Evolutionary conservation across 2,888 invertebrate genomes (phyloP).

Genomic region (Philereme vetulata): DNA sequence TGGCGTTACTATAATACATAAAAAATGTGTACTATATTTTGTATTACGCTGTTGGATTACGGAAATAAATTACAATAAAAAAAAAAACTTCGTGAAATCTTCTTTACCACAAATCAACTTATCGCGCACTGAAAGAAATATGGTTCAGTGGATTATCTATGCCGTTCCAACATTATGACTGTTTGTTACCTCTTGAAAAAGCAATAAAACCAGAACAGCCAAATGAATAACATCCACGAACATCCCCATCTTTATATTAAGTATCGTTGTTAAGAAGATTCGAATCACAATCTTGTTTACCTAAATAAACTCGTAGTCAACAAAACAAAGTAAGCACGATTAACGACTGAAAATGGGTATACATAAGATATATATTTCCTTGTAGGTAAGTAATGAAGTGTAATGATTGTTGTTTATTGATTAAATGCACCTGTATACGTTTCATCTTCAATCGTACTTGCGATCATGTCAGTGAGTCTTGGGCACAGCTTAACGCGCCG

Average conservation of each 20-base stretch:
- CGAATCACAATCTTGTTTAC: conserved; percentile 36
- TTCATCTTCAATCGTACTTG: too few relatives aligned
- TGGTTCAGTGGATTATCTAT: background rate
- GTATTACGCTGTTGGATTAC: too few relatives aligned
- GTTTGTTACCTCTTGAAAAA: background rate
- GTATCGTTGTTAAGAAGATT: conserved; percentile 38
- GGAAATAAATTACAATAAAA: too few relatives aligned
- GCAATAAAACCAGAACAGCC: conserved; percentile 14
- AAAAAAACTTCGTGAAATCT: too few relatives aligned
- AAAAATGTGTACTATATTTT: too few relatives aligned
- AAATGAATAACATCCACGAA: conserved; percentile 27
- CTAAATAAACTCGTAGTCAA: conserved; percentile 28
- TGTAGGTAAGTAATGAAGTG: background rate
- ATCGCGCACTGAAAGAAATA: too few relatives aligned
- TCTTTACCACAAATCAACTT: too few relatives aligned
- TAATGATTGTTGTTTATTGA: too few relatives aligned
- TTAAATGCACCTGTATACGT: too few relatives aligned
- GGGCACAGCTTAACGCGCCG: too few relatives aligned
- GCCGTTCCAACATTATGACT: background rate
- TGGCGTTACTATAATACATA: too few relatives aligned
- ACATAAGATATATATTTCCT: background rate
- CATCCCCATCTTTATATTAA: conserved; percentile 29
- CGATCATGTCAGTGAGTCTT: too few relatives aligned
- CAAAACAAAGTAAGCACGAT: conserved; percentile 14
- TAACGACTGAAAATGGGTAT: conserved; percentile 11